Evolutionary conservation across 2,888 invertebrate genomes (phyloP).

Genomic region (Parochlus steinenii): DNA sequence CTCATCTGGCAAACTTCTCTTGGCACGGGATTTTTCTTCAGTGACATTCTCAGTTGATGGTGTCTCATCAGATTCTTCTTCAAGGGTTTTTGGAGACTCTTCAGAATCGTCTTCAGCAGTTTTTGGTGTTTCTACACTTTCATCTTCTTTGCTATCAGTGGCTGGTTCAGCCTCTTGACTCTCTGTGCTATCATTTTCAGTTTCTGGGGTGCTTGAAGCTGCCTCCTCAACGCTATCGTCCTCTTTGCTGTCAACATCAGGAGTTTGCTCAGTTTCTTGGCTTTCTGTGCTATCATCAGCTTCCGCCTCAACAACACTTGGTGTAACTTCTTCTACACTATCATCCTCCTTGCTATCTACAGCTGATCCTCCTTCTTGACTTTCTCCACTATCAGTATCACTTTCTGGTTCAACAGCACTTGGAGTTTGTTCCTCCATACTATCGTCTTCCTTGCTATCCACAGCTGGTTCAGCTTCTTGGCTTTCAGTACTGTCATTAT

Average conservation of each 20-base stretch:
- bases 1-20: slow-evolving; percentile 8
- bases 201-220: slow-evolving; percentile 10
- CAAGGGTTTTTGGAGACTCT: slow-evolving; percentile 14
- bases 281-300: slow-evolving; percentile 17
- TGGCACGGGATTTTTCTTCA: slow-evolving; percentile 15
- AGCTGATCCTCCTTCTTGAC: background rate
- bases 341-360: slow-evolving; percentile 1
- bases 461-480: slow-evolving; percentile 2
- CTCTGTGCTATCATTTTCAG: slow-evolving; percentile 17
- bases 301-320: slow-evolving; percentile 7
- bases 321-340: background rate
- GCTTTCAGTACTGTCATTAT: slow-evolving; percentile 17
- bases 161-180: slow-evolving; percentile 21
- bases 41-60: slow-evolving; percentile 22
- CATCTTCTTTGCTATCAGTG: slow-evolving; percentile 17
- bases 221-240: slow-evolving; percentile 17
- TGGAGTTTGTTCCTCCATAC: background rate
- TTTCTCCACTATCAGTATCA: slow-evolving; percentile 18
- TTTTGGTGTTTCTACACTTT: slow-evolving; percentile 15
- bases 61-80: slow-evolving; percentile 17
- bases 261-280: slow-evolving; percentile 1
- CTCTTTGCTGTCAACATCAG: slow-evolving; percentile 17
- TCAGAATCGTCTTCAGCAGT: slow-evolving; percentile 18
- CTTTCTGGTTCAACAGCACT: slow-evolving; percentile 10
- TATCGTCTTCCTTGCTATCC: slow-evolving; percentile 1